A percentile compares a stretch with the other conserved stretches of the same genome.
These are phyloP conservation scores for Trachelus troglodyta DNA, from an alignment of 2,888 invertebrate species.

Conservation along the genomic window DNA sequence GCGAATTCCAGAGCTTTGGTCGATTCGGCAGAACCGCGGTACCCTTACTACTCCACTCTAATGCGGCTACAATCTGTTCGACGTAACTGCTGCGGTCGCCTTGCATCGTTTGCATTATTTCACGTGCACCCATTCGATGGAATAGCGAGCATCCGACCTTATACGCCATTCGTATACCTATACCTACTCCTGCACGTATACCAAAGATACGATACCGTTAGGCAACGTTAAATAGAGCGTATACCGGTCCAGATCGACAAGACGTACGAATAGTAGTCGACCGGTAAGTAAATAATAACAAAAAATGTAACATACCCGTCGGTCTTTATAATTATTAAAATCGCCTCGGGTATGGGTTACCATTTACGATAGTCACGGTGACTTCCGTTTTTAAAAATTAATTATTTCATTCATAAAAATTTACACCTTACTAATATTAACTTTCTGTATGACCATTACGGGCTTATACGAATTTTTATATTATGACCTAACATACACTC, in stretches of 20 bases:
- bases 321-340: background rate
- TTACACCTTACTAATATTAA: background rate
- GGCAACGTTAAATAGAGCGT: background rate
- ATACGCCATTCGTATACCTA: no score
- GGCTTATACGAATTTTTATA: background rate
- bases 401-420: background rate
- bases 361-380: background rate
- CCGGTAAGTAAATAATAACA: background rate
- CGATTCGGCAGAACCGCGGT: slow-evolving; percentile 9
- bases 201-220: background rate
- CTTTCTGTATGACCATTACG: background rate
- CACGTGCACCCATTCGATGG: slow-evolving; percentile 10
- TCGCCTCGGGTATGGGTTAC: background rate
- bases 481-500: background rate
- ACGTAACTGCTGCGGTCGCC: slow-evolving; percentile 22
- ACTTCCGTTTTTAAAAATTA: background rate
- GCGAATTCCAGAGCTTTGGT: slow-evolving; percentile 39
- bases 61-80: background rate
- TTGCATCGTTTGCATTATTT: slow-evolving; percentile 44
- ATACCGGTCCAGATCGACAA: background rate
- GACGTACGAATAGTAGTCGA: background rate
- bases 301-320: background rate
- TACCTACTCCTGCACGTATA: background rate
- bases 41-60: slow-evolving; percentile 14
- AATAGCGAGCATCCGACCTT: slow-evolving; percentile 25